phyloP scores from a whole-genome alignment of 2,888 invertebrate genomes.

The Apocheima hispidaria region DNA sequence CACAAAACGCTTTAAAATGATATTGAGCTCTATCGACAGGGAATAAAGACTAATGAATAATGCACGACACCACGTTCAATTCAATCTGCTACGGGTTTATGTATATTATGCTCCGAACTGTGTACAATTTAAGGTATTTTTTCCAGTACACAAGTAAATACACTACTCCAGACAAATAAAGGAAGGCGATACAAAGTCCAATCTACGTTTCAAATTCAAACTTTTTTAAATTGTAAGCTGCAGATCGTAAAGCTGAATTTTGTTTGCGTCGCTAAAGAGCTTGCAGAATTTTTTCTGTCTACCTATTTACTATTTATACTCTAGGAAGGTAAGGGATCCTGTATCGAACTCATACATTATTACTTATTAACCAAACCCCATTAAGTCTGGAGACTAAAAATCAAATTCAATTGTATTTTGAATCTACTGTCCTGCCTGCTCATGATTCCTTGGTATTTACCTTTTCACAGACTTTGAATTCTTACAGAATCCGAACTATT shows the following conservation, averaged over 20 bases:
- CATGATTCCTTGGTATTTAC: slow-evolving; percentile 23
- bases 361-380: neutral
- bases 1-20: neutral
- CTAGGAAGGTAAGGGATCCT: neutral
- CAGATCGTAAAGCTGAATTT: slow-evolving; percentile 15
- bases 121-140: neutral
- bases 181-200: slow-evolving; percentile 36
- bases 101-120: neutral
- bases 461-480: slow-evolving; percentile 18
- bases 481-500: neutral
- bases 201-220: slow-evolving; percentile 11
- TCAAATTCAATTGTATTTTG: neutral
- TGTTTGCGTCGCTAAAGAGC: neutral
- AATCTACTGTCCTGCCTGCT: neutral
- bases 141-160: neutral
- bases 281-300: neutral
- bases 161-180: slow-evolving; percentile 8
- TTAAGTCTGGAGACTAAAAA: slow-evolving; percentile 6
- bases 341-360: neutral
- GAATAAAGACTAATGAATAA: slow-evolving; percentile 11
- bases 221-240: neutral
- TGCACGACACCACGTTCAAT: slow-evolving; percentile 1
- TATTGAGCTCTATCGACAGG: slow-evolving; percentile 1
- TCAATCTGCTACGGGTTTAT: neutral
- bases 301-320: neutral